Percentiles rank a stretch among this genome's conserved stretches.
These are phyloP conservation scores for Polietes domitor DNA, from an alignment of 2,888 invertebrate genomes.

Conservation along the genomic window DNA sequence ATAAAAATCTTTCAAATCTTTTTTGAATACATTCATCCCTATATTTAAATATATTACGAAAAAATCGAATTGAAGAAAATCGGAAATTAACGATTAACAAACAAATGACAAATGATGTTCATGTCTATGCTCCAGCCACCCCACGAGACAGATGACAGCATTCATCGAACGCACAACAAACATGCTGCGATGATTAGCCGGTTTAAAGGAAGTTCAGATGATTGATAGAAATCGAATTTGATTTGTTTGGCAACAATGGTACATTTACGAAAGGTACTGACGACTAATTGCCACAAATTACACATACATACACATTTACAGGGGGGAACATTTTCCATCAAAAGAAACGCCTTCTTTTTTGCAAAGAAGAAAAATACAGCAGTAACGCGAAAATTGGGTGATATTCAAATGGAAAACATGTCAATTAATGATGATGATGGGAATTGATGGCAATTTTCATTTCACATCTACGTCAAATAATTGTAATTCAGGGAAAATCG, in stretches of 20 bases:
- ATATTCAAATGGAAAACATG: constrained; percentile 11
- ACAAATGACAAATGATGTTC: constrained; percentile 65
- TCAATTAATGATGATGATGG: not conserved
- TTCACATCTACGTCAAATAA: constrained; percentile 41
- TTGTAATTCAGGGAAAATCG: constrained; percentile 43
- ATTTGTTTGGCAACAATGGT: constrained; percentile 48
- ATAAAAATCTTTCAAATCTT: not conserved
- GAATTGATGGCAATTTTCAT: constrained; percentile 54
- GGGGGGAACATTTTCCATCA: not conserved
- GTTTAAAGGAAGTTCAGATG: constrained; percentile 74
- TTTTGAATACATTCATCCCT: constrained; percentile 14
- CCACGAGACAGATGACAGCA: constrained; percentile 12
- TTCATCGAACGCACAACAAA: not conserved
- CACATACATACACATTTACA: constrained; percentile 14
- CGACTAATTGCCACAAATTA: constrained; percentile 24
- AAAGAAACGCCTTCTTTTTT: constrained; percentile 55
- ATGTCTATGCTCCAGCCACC: constrained; percentile 24
- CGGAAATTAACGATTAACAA: constrained; percentile 62
- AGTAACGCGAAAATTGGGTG: not conserved
- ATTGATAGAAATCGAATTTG: constrained; percentile 73
- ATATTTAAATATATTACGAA: not conserved
- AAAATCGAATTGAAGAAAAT: constrained; percentile 32
- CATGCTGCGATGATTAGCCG: constrained; percentile 74
- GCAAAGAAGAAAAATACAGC: constrained; percentile 29
- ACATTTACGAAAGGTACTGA: constrained; percentile 8